Evolutionary conservation across 2,797 vertebrate species (phyloP), one percentile per base, ranked within the genome.

Genomic region (Sus cebifrons): DNA sequence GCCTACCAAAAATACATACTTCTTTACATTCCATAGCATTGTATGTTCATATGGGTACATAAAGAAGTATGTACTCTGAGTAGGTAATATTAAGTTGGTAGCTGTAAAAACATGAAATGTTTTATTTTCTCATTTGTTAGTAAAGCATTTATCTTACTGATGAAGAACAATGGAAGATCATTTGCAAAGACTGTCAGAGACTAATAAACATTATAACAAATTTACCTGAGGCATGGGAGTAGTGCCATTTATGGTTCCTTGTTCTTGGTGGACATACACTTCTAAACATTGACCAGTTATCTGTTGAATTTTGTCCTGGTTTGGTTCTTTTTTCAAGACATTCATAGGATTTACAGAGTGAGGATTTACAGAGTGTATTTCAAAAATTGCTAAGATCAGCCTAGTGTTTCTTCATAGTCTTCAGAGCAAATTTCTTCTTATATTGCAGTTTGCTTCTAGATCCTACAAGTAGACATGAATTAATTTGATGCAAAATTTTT

Each of bases 21-120:
- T 99, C 99, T 99, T 99, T 99, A 99, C 99, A 99, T 99, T 99
- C 99, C 99, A 99, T 99, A 99, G 99, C 99, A 99, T 98, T 99
- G 98, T 99, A 99, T 99, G 99, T 99, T 99, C 99, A 99, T 99
- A 99, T 99, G 99, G 99, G 99, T 99, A 99, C 99, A 99, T 99
- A 99, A 99, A 99, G 99, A 99, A 99, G 99, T 99, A 99, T 99
- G 99, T 99, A 98, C 99, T 99, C 99, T 98, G 99, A 99, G 99
- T 99, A 99, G 99, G 99, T 98, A 84, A 62, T 97, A 81, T 94
- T 97, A 29, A 89, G 86, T 96, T 97, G 83, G 92, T 96, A 92
- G 95, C 89, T 97, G 83, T 95, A 88, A 84, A 97, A 98, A 96
- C 87, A 97, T 96, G 94, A 86, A 95, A 97, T 98, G 21, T 89